These are phyloP conservation scores for Triplophysa yarkandensis DNA, from an alignment of 2,797 vertebrate genomes.

Conservation along the genomic window DNA sequence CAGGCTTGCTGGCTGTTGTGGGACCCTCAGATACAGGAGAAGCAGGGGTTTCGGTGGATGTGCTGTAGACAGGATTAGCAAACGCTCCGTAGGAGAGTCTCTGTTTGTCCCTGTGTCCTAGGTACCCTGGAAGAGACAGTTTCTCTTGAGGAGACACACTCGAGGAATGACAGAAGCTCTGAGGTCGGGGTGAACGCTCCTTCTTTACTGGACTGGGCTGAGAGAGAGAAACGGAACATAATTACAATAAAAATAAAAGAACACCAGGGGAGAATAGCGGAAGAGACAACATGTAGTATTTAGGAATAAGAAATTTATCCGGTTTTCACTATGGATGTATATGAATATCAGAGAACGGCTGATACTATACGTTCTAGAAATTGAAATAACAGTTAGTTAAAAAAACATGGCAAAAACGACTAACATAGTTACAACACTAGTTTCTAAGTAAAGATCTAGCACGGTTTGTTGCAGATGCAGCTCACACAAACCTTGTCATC, in stretches of 20 bases:
- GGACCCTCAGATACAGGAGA: slow-evolving; percentile 81
- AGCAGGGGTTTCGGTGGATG: slow-evolving; percentile 78
- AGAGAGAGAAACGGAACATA: background rate
- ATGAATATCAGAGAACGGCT: too few species aligned
- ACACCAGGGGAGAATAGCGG: too few species aligned
- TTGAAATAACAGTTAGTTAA: too few species aligned
- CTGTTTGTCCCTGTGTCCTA: slow-evolving; percentile 84
- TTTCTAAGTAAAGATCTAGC: too few species aligned
- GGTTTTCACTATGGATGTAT: too few species aligned
- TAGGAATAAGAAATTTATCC: too few species aligned
- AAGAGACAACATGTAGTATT: too few species aligned
- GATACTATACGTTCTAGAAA: too few species aligned
- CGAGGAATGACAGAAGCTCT: slow-evolving; percentile 90
- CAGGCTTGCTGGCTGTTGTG: slow-evolving; percentile 78
- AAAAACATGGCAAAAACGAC: too few species aligned
- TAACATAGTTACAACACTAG: too few species aligned
- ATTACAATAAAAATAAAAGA: background rate
- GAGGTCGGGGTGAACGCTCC: slow-evolving; percentile 86
- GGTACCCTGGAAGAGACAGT: slow-evolving; percentile 79
- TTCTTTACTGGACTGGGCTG: slow-evolving; percentile 89
- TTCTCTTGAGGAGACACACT: slow-evolving; percentile 87
- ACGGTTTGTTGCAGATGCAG: background rate
- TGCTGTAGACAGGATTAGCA: slow-evolving; percentile 83
- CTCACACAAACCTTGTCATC: slow-evolving; percentile 79
- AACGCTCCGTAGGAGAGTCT: slow-evolving; percentile 86